These are phyloP conservation scores for Kuschelorhynchus macadamiae DNA, from an alignment of 2,888 invertebrate genomes.

Conservation along the genomic window DNA sequence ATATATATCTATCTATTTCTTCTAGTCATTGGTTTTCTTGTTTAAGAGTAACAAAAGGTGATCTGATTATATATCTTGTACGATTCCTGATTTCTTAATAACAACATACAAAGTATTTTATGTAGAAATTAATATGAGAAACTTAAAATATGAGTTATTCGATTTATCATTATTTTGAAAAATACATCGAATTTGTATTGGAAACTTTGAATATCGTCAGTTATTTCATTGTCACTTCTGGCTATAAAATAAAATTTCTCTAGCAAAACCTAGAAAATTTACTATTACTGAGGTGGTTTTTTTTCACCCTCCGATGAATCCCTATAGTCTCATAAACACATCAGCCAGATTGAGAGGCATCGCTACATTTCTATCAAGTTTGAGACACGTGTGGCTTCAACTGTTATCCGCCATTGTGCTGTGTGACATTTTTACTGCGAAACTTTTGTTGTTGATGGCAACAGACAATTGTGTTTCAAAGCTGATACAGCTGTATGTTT, in stretches of 20 bases:
- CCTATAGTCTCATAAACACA: constrained; percentile 47
- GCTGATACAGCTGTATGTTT: constrained; percentile 31
- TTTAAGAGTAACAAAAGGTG: no score
- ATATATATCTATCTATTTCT: no score
- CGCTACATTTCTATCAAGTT: constrained; percentile 48
- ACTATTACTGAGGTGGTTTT: constrained; percentile 36
- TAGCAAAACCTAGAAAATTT: constrained; percentile 32
- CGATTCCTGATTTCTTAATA: no score
- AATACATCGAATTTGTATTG: no score
- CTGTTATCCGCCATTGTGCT: constrained; percentile 47
- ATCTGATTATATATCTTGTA: no score
- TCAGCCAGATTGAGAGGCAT: constrained; percentile 47
- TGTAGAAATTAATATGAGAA: no score
- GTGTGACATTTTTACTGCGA: constrained; percentile 48
- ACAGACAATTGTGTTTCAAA: constrained; percentile 45
- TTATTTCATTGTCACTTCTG: constrained; percentile 14
- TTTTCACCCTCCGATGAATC: constrained; percentile 31
- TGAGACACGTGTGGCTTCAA: constrained; percentile 48
- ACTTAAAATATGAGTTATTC: no score
- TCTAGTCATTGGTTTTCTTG: no score
- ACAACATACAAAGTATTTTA: background rate
- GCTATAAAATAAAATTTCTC: constrained; percentile 32
- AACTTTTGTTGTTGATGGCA: constrained; percentile 48
- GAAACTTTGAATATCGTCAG: no score
- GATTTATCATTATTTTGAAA: no score